A percentile compares a stretch with the other conserved stretches of the same genome.
Evolutionary conservation across 2,113 vertebrate genomes (phyloP).

Genomic region (Porphyrio hochstetteri): DNA sequence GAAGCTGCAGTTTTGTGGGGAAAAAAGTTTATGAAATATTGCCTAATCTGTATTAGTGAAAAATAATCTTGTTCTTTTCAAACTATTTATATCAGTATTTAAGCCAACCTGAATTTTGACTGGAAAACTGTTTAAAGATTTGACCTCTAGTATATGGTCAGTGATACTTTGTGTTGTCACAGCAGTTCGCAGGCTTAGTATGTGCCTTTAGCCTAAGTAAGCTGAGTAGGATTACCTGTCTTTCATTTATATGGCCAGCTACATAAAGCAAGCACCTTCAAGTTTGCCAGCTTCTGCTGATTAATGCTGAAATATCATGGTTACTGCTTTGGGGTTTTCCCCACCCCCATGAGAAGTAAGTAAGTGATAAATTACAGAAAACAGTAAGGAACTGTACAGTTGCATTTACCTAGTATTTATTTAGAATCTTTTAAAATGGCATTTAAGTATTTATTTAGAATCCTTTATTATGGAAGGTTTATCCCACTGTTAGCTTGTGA

Average conservation of each 20-base stretch:
- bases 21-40: neutral
- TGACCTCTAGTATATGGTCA: neutral
- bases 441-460: neutral
- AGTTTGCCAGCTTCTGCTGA: neutral
- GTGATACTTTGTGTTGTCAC: neutral
- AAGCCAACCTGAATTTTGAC: neutral
- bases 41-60: neutral
- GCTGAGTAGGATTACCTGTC: neutral
- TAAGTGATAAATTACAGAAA: neutral
- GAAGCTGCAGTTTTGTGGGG: neutral
- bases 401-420: neutral
- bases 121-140: neutral
- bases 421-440: neutral
- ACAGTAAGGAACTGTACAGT: neutral
- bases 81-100: neutral
- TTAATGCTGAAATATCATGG: neutral
- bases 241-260: neutral
- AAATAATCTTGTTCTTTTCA: neutral
- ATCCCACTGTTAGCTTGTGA: neutral
- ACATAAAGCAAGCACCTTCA: neutral
- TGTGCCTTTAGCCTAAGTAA: neutral
- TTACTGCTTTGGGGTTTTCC: conserved; percentile 1
- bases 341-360: neutral
- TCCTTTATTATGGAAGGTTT: neutral
- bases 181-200: neutral